Base-by-base conservation (phyloP, 2,113 vertebrate genomes). In the Lepus americanus region DNA sequence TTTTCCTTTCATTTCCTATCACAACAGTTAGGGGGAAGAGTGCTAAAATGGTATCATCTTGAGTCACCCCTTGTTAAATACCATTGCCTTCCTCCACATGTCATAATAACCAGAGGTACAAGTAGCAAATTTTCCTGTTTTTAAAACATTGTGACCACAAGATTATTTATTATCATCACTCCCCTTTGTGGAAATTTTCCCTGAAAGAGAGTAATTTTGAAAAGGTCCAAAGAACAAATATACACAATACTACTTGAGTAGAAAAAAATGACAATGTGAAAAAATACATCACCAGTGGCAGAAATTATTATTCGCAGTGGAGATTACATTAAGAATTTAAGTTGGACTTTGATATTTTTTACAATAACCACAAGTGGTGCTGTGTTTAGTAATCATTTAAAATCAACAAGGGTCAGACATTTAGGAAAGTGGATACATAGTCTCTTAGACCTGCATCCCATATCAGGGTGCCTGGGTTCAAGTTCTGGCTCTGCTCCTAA, bases 181-280 rank as follows among this genome's bases (percentile, higher is more conserved):
- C 3, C 49, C 53, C 29, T 89, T 51, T 2, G 70, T 66, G n/a
- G 72, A 89, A 79, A 91, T 82, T 22, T 90, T 31, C 64, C 89
- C 80, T 86, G 53, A 44, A 86, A 91, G 31, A 39, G 94, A 94
- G 87, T 90, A 59, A 80, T 86, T 72, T 94, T 83, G 59, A 88
- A 95, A 96, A 90, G 55, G 22, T 7, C 9, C 36, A 59, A 87
- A 87, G 31, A 72, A 36, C 53, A 91, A 94, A 89, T 0, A 8
- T 1, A 89, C 64, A 92, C 31, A 96, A 76, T 36, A 39, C 25
- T 44, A 25, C 11, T 81, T 55, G 49, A 79, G 53, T 9, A 53
- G 69, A 5, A 27, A 23, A n/a, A 78, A 73, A 64, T 0, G 22
- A 5, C 63, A 95, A 69, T 1, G 0, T 25, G 23, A 39, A 49